Evolutionary conservation across 2,888 invertebrate genomes (phyloP).

Genomic region (Oscheius sp.): DNA sequence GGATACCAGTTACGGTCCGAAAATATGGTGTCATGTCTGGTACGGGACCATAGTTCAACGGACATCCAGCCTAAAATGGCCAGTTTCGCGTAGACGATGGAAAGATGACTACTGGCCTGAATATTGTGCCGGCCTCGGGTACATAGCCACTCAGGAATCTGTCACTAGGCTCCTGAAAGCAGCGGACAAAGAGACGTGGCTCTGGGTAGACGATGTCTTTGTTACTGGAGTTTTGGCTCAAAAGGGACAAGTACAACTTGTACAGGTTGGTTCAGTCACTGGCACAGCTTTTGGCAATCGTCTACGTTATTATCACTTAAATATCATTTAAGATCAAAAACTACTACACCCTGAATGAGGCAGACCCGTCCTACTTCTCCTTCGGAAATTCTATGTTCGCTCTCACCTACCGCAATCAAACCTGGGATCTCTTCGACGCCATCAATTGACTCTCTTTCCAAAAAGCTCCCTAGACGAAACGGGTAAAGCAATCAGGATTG

Average conservation of each 20-base stretch:
- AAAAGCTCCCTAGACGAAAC: background rate
- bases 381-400: constrained; percentile 15
- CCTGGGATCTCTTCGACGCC: constrained; percentile 14
- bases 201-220: constrained; percentile 37
- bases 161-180: constrained; percentile 2
- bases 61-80: constrained; percentile 15
- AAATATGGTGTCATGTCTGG: constrained; percentile 31
- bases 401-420: constrained; percentile 11
- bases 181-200: constrained; percentile 11
- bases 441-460: constrained; percentile 13
- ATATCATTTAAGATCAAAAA: background rate
- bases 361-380: background rate
- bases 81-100: constrained; percentile 12
- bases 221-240: constrained; percentile 29
- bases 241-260: constrained; percentile 10
- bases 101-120: constrained; percentile 15
- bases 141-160: constrained; percentile 14
- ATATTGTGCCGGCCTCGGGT: constrained; percentile 34
- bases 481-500: background rate
- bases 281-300: no score
- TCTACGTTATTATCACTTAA: no score
- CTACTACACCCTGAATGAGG: constrained; percentile 17
- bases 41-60: constrained; percentile 10
- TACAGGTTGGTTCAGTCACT: constrained; percentile 3
- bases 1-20: constrained; percentile 15